Percentiles rank a stretch among this genome's conserved stretches.
Conservation (phyloP, 2,888 invertebrate species). For the Stomorhina lunata region DNA sequence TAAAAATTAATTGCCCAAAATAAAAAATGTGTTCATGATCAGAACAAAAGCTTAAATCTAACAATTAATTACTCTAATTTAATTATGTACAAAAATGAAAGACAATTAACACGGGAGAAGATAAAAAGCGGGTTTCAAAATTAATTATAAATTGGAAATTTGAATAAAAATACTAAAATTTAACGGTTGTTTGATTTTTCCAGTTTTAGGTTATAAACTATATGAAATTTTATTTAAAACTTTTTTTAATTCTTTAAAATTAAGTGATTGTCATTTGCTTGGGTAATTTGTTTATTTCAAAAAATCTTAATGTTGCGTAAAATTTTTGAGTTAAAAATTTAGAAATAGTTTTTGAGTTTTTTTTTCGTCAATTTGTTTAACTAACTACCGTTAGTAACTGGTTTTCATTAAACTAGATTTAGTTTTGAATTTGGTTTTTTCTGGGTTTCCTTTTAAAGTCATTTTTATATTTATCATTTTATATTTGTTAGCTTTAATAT, state of each 20-base stretch:
- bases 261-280: background rate
- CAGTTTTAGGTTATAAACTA: background rate
- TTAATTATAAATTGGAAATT: background rate
- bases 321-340: background rate
- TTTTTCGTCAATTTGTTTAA: conserved; percentile 14
- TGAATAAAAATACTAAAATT: background rate
- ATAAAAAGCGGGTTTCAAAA: background rate
- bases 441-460: background rate
- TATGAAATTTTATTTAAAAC: background rate
- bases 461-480: too few relatives aligned
- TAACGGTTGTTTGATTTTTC: background rate
- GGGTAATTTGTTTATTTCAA: background rate
- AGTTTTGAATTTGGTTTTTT: background rate
- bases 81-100: background rate
- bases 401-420: conserved; percentile 23
- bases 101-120: background rate
- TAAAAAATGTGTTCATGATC: too few relatives aligned
- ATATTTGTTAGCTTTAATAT: too few relatives aligned
- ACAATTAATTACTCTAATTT: background rate
- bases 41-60: too few relatives aligned
- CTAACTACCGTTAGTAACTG: conserved; percentile 35
- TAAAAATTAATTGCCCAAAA: too few relatives aligned
- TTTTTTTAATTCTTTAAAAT: background rate
- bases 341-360: background rate
- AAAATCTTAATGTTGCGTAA: background rate